Evolutionary conservation across 2,888 invertebrate species (phyloP), one percentile per base, ranked within the genome.

Genomic region (Frankliniella fusca): DNA sequence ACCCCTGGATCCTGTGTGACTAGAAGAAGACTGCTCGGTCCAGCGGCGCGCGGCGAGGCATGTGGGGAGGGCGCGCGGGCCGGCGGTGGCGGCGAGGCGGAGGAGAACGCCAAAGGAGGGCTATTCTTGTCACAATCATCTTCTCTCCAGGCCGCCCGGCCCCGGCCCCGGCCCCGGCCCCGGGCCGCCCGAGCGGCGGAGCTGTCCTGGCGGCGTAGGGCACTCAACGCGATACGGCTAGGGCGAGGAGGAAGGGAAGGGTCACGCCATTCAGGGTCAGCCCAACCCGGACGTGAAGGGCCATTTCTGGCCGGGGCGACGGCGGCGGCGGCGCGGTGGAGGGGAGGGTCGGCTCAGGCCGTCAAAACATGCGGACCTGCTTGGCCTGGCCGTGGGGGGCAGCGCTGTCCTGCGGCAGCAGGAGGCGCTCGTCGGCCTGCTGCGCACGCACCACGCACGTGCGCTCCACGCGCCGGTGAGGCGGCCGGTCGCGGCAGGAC

Each of bases 311-410:
- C 54, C 15, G 15, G 15, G 54, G 8, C 54, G 15, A 7, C 15
- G 15, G 54, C 18, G 54, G 54, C 54, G 54, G 54, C 54, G 8
- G 18, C 15, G 54, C n/a, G n/a, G n/a, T n/a, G n/a, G n/a, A n/a
- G 50, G 50, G 10, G 50, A 50, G 50, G 50, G 10, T 38, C 38
- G 38, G 38, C 38, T 38, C 3, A 38, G 38, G 70, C 20, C 70
- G 70, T 70, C 70, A 70, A 23, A 70, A 70, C 70, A 70, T 70
- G n/a, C 70, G 70, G n/a, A 70, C 70, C 70, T 70, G 70, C 5
- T 23, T 23, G 70, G 70, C 70, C 70, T 70, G 70, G 70, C 70
- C 70, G n/a, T 5, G 50, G 10, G 20, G 70, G n/a, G 23, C 70
- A 23, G 20, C n/a, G n/a, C 70, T 10, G n/a, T 20, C 70, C n/a